These are phyloP conservation scores for Calyptomena viridis DNA, from an alignment of 2,113 vertebrate genomes.

Conservation along the genomic window DNA sequence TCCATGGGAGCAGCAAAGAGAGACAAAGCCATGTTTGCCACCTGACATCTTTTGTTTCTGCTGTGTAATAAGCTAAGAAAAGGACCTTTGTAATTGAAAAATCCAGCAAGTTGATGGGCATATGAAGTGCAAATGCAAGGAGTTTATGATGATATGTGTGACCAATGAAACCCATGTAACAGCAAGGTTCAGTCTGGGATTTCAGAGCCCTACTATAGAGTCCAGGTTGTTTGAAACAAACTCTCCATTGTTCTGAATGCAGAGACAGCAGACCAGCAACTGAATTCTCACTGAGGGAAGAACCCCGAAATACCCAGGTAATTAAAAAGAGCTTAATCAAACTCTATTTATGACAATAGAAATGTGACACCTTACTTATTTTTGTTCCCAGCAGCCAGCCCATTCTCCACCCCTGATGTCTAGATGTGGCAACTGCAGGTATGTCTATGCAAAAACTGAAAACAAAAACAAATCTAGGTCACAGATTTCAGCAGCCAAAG, in stretches of 20 bases:
- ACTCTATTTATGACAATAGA: background rate
- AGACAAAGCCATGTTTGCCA: background rate
- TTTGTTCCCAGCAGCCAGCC: background rate
- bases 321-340: background rate
- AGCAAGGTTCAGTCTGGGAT: background rate
- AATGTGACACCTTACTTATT: background rate
- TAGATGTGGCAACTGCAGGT: background rate
- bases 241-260: background rate
- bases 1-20: accelerated
- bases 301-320: background rate
- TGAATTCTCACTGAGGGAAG: background rate
- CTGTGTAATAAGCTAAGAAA: background rate
- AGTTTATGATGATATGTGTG: background rate
- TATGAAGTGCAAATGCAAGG: background rate
- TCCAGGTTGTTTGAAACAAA: background rate
- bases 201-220: background rate
- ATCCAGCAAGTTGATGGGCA: background rate
- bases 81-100: background rate
- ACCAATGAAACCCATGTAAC: background rate
- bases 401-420: background rate
- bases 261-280: background rate
- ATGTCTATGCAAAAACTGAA: background rate
- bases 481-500: background rate
- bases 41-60: background rate
- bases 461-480: background rate